Percentiles rank a stretch among this genome's conserved stretches.
phyloP scores from a whole-genome alignment of 1,140 invertebrate genomes.

The Choristoneura fumiferana region DNA sequence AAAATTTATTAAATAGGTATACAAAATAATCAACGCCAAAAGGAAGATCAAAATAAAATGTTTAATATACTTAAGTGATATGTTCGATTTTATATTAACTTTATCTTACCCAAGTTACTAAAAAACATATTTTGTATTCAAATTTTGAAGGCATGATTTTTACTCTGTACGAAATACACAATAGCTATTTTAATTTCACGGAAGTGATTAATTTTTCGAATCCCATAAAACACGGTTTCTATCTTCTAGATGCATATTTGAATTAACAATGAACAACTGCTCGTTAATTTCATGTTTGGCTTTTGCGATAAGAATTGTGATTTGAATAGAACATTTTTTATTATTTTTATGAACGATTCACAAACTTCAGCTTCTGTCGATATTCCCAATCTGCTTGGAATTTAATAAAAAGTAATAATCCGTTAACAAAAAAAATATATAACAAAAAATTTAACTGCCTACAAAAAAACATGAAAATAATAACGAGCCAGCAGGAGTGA shows the following conservation, averaged over 20 bases:
- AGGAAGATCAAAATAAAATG: too few species aligned
- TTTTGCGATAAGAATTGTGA: constrained; percentile 41
- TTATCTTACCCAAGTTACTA: constrained; percentile 33
- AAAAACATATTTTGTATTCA: constrained; percentile 25
- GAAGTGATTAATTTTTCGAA: constrained; percentile 31
- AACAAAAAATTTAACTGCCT: too few species aligned
- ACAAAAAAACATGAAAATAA: too few species aligned
- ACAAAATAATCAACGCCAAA: too few species aligned
- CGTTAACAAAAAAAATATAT: too few species aligned
- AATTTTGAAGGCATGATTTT: constrained; percentile 23
- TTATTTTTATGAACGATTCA: constrained; percentile 21
- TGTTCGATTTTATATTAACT: too few species aligned
- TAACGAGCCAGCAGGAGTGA: too few species aligned
- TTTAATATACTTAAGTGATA: too few species aligned
- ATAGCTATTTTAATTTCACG: constrained; percentile 40
- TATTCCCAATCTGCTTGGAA: too few species aligned
- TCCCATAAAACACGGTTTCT: constrained; percentile 30
- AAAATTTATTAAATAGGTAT: too few species aligned
- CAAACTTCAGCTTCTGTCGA: too few species aligned
- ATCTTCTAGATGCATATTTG: constrained; percentile 41
- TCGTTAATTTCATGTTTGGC: constrained; percentile 52
- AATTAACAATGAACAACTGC: constrained; percentile 50
- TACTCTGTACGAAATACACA: constrained; percentile 9
- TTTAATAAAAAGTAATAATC: too few species aligned
- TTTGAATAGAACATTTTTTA: constrained; percentile 12